Evolutionary conservation across 2,113 vertebrate species (phyloP).

Genomic region (Eretmochelys imbricata): DNA sequence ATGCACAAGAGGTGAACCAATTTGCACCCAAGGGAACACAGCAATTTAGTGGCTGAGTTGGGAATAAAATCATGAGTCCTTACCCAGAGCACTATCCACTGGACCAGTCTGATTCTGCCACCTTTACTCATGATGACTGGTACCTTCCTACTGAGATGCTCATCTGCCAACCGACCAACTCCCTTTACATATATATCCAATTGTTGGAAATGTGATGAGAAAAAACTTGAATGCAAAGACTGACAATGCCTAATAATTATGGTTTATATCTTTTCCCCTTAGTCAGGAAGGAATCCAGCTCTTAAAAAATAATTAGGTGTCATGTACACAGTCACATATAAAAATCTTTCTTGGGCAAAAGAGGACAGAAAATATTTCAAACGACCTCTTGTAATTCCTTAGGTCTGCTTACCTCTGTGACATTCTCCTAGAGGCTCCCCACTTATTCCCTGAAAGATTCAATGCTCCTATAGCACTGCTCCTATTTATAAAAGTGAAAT

Average conservation of each 20-base stretch:
- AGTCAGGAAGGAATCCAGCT: neutral
- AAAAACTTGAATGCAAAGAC: neutral
- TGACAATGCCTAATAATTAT: neutral
- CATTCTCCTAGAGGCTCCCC: neutral
- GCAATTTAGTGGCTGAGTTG: neutral
- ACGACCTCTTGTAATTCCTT: neutral
- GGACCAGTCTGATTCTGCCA: neutral
- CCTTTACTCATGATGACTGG: neutral
- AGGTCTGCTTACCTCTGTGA: neutral
- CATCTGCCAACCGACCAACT: neutral
- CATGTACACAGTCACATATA: neutral
- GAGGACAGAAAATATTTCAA: neutral
- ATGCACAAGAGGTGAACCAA: neutral
- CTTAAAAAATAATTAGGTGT: neutral
- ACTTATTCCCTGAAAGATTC: neutral
- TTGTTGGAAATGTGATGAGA: neutral
- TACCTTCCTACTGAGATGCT: neutral
- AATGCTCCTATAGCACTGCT: neutral
- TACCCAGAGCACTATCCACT: neutral
- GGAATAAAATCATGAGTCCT: neutral
- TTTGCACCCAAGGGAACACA: neutral
- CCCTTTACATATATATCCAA: neutral
- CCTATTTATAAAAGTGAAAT: neutral
- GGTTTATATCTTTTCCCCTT: neutral
- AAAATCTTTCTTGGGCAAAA: neutral